phyloP scores from a whole-genome alignment of 2,888 invertebrate species.

The Melanostoma scalare region DNA sequence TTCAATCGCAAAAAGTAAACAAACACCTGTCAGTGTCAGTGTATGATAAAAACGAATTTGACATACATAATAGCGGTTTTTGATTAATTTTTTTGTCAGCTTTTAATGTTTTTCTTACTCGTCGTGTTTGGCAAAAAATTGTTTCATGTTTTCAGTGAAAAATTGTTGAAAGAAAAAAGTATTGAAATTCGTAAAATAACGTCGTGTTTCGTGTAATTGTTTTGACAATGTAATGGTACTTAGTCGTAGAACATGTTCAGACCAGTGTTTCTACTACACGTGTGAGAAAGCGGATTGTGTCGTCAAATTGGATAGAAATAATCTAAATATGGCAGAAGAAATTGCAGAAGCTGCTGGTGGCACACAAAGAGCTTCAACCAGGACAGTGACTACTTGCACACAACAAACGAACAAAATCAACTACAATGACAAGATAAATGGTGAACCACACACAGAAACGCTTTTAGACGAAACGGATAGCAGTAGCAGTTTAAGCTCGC shows the following conservation, averaged over 20 bases:
- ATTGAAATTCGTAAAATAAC: conserved; percentile 19
- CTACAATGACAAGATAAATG: conserved; percentile 43
- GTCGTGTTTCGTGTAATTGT: conserved; percentile 7
- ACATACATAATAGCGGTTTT: conserved; percentile 57
- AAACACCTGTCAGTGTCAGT: conserved; percentile 67
- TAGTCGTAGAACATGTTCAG: conserved; percentile 44
- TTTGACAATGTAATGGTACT: conserved; percentile 58
- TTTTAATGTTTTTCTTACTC: conserved; percentile 47
- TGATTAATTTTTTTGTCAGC: not conserved
- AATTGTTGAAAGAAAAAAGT: conserved; percentile 21
- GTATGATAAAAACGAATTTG: conserved; percentile 37
- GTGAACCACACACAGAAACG: conserved; percentile 41
- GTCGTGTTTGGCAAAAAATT: conserved; percentile 41
- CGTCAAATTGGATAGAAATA: conserved; percentile 20
- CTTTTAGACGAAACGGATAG: conserved; percentile 50
- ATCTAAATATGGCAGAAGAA: conserved; percentile 59
- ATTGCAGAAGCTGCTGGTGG: conserved; percentile 53
- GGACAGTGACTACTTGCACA: conserved; percentile 30
- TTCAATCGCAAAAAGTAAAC: conserved; percentile 55
- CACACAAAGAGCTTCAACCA: conserved; percentile 38
- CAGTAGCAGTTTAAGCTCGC: conserved; percentile 8
- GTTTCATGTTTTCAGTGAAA: conserved; percentile 29
- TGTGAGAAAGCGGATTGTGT: conserved; percentile 43
- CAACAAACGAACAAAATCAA: conserved; percentile 30
- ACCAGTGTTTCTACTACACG: conserved; percentile 38